phyloP scores from a whole-genome alignment of 2,113 vertebrate genomes.

The Microcebus murinus region DNA sequence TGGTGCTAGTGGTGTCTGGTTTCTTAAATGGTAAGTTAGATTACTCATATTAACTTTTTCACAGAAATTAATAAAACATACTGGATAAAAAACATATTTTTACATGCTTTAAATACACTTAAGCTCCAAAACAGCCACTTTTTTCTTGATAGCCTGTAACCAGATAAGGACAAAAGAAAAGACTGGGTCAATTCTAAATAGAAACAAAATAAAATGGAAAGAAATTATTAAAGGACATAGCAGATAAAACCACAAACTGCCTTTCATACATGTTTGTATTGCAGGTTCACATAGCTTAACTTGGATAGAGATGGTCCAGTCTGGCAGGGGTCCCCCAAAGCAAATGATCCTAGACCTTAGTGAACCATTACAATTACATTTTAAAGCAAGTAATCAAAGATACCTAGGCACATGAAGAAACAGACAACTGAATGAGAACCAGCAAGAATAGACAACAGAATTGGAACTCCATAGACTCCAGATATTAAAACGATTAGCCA shows the following conservation, averaged over 20 bases:
- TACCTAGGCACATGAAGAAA: background rate
- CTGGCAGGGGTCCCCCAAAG: background rate
- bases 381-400: background rate
- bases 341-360: background rate
- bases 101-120: constrained; percentile 44
- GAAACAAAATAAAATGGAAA: background rate
- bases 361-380: background rate
- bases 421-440: background rate
- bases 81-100: background rate
- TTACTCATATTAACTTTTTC: background rate
- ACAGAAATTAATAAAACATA: background rate
- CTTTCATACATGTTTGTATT: background rate
- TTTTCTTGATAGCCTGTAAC: background rate
- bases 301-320: background rate
- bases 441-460: background rate
- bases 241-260: background rate
- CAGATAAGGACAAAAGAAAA: background rate
- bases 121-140: background rate
- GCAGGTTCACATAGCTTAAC: background rate
- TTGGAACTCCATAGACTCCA: background rate
- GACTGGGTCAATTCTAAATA: background rate
- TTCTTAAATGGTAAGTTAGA: constrained; percentile 44
- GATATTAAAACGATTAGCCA: background rate
- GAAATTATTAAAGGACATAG: background rate
- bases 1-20: background rate